These are phyloP conservation scores for Contarinia nasturtii DNA, from an alignment of 1,140 invertebrate species.

Conservation along the genomic window DNA sequence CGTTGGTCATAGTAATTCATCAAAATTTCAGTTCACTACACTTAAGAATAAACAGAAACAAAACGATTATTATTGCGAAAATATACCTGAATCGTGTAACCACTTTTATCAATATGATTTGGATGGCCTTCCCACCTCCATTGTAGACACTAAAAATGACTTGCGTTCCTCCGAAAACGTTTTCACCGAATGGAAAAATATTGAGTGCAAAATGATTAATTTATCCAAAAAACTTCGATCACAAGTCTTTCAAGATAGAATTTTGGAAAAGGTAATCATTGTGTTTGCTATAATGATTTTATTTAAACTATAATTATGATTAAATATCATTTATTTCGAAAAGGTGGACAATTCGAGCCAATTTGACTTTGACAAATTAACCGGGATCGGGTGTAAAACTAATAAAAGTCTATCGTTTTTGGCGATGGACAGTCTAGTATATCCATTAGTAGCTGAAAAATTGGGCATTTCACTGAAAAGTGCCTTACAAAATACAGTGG, in stretches of 20 bases:
- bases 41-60: too few relatives aligned
- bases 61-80: too few relatives aligned
- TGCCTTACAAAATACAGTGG: slow-evolving; percentile 39
- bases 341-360: too few relatives aligned
- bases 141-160: too few relatives aligned
- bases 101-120: too few relatives aligned
- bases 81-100: too few relatives aligned
- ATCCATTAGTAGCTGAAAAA: slow-evolving; percentile 48
- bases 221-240: slow-evolving; percentile 25
- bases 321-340: not conserved
- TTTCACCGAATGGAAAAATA: too few relatives aligned
- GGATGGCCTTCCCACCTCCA: too few relatives aligned
- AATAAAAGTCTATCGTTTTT: slow-evolving; percentile 49
- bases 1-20: too few relatives aligned
- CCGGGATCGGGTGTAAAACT: slow-evolving; percentile 30
- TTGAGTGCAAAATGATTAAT: slow-evolving; percentile 14
- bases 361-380: slow-evolving; percentile 9
- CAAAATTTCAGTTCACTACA: too few relatives aligned
- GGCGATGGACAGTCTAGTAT: slow-evolving; percentile 47
- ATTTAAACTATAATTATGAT: not conserved
- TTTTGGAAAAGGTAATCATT: not conserved
- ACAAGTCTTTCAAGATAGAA: slow-evolving; percentile 13
- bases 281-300: not conserved
- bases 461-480: slow-evolving; percentile 45
- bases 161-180: too few relatives aligned